Evolutionary conservation across 2,888 invertebrate genomes (phyloP).

Genomic region (Eremobia ochroleuca): DNA sequence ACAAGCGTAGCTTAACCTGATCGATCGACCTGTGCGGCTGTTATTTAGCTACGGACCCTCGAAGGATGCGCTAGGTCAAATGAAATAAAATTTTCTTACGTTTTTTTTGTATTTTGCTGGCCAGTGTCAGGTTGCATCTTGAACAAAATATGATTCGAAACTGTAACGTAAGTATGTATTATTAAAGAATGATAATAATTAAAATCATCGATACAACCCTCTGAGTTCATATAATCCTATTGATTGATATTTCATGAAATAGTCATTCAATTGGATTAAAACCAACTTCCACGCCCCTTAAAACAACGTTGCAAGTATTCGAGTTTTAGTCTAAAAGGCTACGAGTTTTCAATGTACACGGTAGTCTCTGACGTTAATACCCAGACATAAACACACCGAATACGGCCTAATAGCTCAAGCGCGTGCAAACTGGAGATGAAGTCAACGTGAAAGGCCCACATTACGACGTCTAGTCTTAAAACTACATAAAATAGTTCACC

Average conservation of each 20-base stretch:
- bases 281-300: background rate
- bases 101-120: background rate
- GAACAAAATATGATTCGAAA: background rate
- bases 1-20: no score
- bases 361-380: background rate
- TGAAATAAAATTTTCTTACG: background rate
- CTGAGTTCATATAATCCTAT: background rate
- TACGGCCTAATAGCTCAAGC: constrained; percentile 1
- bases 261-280: background rate
- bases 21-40: no score
- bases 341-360: background rate
- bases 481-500: constrained; percentile 38
- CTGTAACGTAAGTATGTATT: background rate
- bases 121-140: background rate
- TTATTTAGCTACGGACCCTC: no score
- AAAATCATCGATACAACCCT: background rate
- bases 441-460: constrained; percentile 17
- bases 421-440: constrained; percentile 25
- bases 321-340: background rate
- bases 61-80: background rate
- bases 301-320: background rate
- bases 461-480: constrained; percentile 34
- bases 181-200: background rate
- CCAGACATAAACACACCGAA: constrained; percentile 8
- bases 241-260: background rate